These are phyloP conservation scores for Augochlorella aurata DNA, from an alignment of 2,888 invertebrate species.

Conservation along the genomic window DNA sequence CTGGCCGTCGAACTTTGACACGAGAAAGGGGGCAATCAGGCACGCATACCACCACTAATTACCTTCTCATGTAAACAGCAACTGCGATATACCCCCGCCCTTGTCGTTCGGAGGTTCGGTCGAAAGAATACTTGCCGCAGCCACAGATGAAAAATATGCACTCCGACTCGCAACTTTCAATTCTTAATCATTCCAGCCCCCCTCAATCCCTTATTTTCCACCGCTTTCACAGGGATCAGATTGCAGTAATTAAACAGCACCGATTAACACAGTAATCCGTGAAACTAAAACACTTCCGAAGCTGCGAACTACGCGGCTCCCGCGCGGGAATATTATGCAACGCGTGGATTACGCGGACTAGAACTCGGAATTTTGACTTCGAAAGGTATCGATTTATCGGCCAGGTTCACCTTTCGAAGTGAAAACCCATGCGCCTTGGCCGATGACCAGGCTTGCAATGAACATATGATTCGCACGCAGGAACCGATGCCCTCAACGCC, in stretches of 20 bases:
- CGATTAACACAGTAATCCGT: background rate
- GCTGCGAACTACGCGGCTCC: background rate
- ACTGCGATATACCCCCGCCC: background rate
- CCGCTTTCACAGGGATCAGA: background rate
- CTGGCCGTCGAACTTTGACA: background rate
- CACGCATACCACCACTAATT: slow-evolving; percentile 24
- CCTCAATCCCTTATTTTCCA: background rate
- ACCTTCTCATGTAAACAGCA: slow-evolving; percentile 45
- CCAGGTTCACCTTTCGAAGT: slow-evolving; percentile 8
- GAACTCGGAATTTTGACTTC: background rate
- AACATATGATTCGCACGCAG: slow-evolving; percentile 72
- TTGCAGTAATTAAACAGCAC: background rate
- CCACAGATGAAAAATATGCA: background rate
- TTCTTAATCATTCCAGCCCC: background rate
- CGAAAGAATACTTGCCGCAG: background rate
- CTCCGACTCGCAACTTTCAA: background rate
- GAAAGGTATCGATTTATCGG: background rate
- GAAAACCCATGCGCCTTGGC: slow-evolving; percentile 58
- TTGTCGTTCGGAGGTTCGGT: background rate
- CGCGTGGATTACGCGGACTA: background rate
- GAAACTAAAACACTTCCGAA: background rate
- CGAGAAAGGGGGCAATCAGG: background rate
- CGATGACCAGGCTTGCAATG: slow-evolving; percentile 71
- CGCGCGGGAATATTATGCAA: background rate
- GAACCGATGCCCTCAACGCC: slow-evolving; percentile 68